Percentiles rank a stretch among this genome's conserved stretches.
Evolutionary conservation across 2,797 vertebrate genomes (phyloP).

Genomic region (Anabas testudineus): DNA sequence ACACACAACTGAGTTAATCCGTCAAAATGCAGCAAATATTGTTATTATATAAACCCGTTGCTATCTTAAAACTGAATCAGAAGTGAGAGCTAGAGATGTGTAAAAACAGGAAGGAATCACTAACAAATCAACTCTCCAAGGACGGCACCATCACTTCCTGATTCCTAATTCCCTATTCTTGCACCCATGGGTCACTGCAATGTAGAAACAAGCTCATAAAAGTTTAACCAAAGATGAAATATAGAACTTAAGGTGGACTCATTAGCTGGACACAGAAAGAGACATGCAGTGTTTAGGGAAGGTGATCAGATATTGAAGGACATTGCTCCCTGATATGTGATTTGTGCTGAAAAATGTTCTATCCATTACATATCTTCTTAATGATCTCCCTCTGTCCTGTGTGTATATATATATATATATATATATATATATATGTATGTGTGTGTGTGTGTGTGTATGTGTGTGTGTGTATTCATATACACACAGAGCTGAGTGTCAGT

Average conservation of each 20-base stretch:
- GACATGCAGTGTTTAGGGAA: neutral
- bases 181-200: constrained; percentile 2
- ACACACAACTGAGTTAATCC: neutral
- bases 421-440: too few relatives aligned
- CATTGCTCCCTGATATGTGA: neutral
- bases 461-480: neutral
- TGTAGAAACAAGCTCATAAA: constrained; percentile 11
- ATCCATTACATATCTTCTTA: neutral
- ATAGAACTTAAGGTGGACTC: neutral
- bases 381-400: neutral
- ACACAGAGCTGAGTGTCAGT: neutral
- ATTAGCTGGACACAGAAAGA: neutral
- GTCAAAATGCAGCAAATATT: neutral
- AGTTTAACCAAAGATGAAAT: neutral
- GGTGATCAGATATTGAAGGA: neutral
- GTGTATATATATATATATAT: too few relatives aligned
- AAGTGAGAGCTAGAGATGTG: constrained; percentile 58
- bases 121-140: constrained; percentile 49
- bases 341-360: too few relatives aligned
- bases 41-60: neutral
- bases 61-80: constrained; percentile 30
- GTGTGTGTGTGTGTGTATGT: too few relatives aligned
- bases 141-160: constrained; percentile 69
- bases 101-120: constrained; percentile 74
- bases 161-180: constrained; percentile 73